Evolutionary conservation across 2,113 vertebrate species (phyloP).

Genomic region (Motacilla alba): DNA sequence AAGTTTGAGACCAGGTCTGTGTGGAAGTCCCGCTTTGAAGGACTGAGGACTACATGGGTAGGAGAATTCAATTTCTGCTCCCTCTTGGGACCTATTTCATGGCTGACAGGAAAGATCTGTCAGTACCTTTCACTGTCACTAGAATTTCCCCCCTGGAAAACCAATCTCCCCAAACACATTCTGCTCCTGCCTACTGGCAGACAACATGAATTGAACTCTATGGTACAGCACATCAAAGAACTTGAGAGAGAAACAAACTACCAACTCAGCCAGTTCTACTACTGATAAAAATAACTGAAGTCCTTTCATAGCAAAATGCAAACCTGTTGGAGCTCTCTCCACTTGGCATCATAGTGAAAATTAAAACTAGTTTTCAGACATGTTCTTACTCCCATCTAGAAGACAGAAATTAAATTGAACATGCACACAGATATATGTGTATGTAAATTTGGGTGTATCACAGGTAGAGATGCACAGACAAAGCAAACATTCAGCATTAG

Average conservation of each 20-base stretch:
- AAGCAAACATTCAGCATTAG: neutral
- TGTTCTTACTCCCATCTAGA: neutral
- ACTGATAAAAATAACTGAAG: neutral
- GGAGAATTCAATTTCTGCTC: neutral
- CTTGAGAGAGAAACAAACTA: neutral
- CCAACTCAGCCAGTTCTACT: neutral
- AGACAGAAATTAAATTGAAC: neutral
- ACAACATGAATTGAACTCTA: neutral
- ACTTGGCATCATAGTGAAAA: neutral
- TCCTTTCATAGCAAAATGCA: neutral
- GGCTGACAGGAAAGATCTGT: neutral
- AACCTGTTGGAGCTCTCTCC: neutral
- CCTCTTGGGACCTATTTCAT: neutral
- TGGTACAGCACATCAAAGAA: neutral
- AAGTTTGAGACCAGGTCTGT: neutral
- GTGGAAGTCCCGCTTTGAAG: neutral
- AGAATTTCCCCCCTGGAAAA: neutral
- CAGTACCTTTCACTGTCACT: neutral
- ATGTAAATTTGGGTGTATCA: neutral
- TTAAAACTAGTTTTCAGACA: neutral
- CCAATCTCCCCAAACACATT: neutral
- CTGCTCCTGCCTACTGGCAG: neutral
- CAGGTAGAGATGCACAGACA: neutral
- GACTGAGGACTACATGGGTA: neutral
- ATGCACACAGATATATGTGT: neutral